Evolutionary conservation across 2,113 vertebrate genomes (phyloP).

Genomic region (Propithecus coquereli): DNA sequence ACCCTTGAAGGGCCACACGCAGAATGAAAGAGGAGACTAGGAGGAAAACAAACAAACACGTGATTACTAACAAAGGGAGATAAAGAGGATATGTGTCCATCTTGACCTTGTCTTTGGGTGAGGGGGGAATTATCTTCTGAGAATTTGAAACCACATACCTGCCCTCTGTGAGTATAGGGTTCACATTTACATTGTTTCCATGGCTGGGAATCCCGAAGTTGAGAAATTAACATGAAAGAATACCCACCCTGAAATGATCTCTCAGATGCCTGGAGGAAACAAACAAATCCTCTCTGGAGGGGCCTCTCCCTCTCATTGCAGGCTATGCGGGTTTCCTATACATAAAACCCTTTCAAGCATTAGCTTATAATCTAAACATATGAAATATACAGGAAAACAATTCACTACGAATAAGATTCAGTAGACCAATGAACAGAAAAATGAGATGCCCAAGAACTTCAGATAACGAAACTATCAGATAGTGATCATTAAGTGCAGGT

Average conservation of each 20-base stretch:
- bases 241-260: background rate
- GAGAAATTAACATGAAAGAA: background rate
- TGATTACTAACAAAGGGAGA: background rate
- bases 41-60: background rate
- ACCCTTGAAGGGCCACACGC: background rate
- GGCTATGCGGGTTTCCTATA: background rate
- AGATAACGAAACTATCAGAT: background rate
- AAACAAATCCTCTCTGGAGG: background rate
- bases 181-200: background rate
- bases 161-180: background rate
- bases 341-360: background rate
- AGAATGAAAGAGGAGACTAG: background rate
- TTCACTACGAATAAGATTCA: background rate
- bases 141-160: background rate
- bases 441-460: background rate
- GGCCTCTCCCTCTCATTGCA: background rate
- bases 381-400: background rate
- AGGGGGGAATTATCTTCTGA: background rate
- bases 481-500: background rate
- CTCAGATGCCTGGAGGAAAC: background rate
- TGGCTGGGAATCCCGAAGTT: background rate
- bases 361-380: background rate
- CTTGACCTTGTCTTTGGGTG: background rate
- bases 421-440: background rate
- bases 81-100: background rate